Percentiles rank a stretch among this genome's conserved stretches.
phyloP scores from a whole-genome alignment of 2,888 invertebrate genomes.

The Glyphotaelius pellucidus region DNA sequence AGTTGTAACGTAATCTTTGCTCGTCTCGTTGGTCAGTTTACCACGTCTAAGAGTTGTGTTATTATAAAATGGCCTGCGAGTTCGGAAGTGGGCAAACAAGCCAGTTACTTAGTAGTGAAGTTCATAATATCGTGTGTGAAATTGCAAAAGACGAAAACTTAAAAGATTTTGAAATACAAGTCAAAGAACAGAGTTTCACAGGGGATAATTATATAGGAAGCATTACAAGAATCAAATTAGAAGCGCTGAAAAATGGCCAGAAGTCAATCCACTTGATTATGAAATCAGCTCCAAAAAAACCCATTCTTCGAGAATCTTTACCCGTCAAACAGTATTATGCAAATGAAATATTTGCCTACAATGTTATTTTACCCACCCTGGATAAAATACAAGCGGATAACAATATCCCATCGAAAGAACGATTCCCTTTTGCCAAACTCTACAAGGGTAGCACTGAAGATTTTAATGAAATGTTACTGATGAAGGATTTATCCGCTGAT shows the following conservation, averaged over 20 bases:
- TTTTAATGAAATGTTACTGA: constrained; percentile 53
- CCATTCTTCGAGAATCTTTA: constrained; percentile 37
- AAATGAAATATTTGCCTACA: constrained; percentile 59
- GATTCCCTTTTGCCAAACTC: constrained; percentile 50
- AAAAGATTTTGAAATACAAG: not conserved
- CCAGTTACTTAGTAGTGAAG: not conserved
- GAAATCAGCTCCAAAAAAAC: constrained; percentile 43
- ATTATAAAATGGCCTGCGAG: not conserved
- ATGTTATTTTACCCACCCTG: constrained; percentile 49
- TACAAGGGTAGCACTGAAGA: constrained; percentile 40
- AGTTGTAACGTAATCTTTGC: not conserved
- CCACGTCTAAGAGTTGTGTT: too few relatives aligned
- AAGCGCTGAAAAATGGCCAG: not conserved
- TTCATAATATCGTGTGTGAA: not conserved
- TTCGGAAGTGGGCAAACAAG: not conserved
- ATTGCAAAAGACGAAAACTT: not conserved
- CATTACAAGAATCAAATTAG: constrained; percentile 17
- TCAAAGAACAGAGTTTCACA: not conserved
- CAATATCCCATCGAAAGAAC: constrained; percentile 32
- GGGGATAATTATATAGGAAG: constrained; percentile 45
- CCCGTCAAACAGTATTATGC: constrained; percentile 46
- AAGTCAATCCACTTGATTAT: constrained; percentile 44
- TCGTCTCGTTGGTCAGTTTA: not conserved
- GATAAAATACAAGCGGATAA: constrained; percentile 44
- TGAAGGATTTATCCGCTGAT: constrained; percentile 54